These are phyloP conservation scores for Dendrolimus punctatus DNA, from an alignment of 1,140 invertebrate species.

Conservation along the genomic window DNA sequence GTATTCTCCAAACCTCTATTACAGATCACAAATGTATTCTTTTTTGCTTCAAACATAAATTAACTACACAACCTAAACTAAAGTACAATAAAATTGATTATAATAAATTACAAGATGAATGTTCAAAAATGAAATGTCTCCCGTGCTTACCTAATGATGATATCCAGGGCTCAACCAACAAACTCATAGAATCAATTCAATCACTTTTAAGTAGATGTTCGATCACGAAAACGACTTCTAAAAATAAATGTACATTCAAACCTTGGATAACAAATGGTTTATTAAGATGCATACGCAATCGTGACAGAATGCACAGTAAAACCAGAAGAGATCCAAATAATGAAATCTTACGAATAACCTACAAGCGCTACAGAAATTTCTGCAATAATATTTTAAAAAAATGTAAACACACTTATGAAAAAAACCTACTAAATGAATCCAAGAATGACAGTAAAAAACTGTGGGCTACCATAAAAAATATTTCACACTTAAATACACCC, in stretches of 20 bases:
- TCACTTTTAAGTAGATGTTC: constrained; percentile 1
- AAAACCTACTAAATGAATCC: background rate
- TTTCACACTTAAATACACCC: background rate
- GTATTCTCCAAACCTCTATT: background rate
- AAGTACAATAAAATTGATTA: background rate
- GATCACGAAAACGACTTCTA: background rate
- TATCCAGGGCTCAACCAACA: background rate
- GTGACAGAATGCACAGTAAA: constrained; percentile 16
- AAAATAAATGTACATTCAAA: constrained; percentile 11
- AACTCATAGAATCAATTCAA: background rate
- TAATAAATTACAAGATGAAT: background rate
- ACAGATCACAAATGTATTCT: constrained; percentile 6
- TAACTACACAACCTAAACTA: background rate
- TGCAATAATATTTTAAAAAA: background rate
- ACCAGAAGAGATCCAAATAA: constrained; percentile 9
- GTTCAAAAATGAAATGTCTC: background rate
- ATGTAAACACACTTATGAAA: background rate
- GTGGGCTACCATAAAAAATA: constrained; percentile 5
- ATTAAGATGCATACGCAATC: constrained; percentile 8
- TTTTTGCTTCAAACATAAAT: background rate
- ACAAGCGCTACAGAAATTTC: constrained; percentile 2
- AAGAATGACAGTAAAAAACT: constrained; percentile 5
- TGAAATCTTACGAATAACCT: constrained; percentile 8
- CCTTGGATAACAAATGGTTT: constrained; percentile 15
- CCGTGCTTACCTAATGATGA: background rate